These are phyloP conservation scores for Clostera curtula DNA, from an alignment of 2,888 invertebrate species.

Conservation along the genomic window DNA sequence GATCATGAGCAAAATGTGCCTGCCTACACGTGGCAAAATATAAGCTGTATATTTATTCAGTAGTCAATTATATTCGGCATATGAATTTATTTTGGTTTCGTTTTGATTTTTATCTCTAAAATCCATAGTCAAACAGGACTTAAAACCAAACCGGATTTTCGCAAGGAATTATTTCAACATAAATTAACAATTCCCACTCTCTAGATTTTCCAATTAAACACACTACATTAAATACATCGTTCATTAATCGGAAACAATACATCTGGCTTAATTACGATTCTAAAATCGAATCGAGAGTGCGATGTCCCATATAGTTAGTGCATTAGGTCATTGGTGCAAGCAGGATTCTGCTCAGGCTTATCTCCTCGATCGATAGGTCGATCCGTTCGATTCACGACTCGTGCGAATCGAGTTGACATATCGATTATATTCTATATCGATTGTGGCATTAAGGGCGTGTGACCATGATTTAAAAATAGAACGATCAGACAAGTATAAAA, in stretches of 20 bases:
- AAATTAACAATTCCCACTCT: conserved; percentile 17
- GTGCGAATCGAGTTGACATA: conserved; percentile 34
- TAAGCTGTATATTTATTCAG: too few relatives aligned
- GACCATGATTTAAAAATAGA: not conserved
- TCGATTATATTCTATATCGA: conserved; percentile 27
- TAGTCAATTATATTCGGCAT: too few relatives aligned
- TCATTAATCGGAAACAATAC: conserved; percentile 37
- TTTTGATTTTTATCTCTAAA: too few relatives aligned
- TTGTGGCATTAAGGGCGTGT: conserved; percentile 6
- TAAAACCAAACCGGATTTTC: too few relatives aligned
- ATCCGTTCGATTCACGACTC: conserved; percentile 39
- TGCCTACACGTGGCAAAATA: too few relatives aligned
- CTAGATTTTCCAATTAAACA: conserved; percentile 33
- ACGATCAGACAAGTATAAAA: not conserved
- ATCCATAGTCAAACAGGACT: too few relatives aligned
- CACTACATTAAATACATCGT: conserved; percentile 22
- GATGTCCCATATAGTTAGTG: conserved; percentile 66
- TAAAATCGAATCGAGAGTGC: conserved; percentile 39
- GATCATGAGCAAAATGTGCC: too few relatives aligned
- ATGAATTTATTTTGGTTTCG: too few relatives aligned
- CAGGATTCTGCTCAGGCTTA: conserved; percentile 26
- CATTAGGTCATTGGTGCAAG: conserved; percentile 54
- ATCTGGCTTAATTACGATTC: conserved; percentile 56
- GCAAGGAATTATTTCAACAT: too few relatives aligned
- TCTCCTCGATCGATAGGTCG: conserved; percentile 40